These are phyloP conservation scores for Sesamia nonagrioides DNA, from an alignment of 1,140 invertebrate species.

Conservation along the genomic window DNA sequence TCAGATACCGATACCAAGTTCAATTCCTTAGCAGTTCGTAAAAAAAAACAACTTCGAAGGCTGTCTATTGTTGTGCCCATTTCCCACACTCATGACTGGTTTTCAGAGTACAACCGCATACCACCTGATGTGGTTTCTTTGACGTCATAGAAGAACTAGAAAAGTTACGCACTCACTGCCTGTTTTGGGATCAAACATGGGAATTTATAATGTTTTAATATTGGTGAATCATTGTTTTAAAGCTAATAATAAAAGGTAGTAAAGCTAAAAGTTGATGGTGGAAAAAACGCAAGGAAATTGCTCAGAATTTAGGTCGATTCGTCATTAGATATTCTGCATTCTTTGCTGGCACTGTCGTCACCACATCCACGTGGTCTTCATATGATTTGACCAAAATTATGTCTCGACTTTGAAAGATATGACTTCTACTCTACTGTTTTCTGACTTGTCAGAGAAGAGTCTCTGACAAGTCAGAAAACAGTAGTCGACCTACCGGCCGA, in stretches of 20 bases:
- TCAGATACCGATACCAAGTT: too few species aligned
- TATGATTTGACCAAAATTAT: too few species aligned
- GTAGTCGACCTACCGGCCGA: too few species aligned
- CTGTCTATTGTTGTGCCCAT: not conserved
- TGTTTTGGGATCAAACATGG: constrained; percentile 6
- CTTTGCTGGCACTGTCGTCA: too few species aligned
- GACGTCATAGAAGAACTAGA: constrained; percentile 1
- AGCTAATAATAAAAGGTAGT: not conserved
- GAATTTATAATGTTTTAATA: not conserved
- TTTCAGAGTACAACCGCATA: constrained; percentile 4
- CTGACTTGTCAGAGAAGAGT: too few species aligned
- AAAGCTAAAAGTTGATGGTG: not conserved
- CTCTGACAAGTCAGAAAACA: too few species aligned
- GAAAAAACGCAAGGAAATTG: not conserved
- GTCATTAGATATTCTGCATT: too few species aligned
- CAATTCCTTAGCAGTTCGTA: not conserved
- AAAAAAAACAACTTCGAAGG: not conserved
- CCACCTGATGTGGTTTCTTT: not conserved
- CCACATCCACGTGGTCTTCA: too few species aligned
- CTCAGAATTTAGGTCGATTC: too few species aligned
- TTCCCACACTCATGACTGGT: not conserved
- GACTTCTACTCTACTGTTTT: too few species aligned
- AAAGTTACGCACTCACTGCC: constrained; percentile 6
- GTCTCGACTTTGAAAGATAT: too few species aligned
- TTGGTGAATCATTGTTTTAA: not conserved